Conservation (phyloP, 2,113 vertebrate species). For the Vimba vimba region DNA sequence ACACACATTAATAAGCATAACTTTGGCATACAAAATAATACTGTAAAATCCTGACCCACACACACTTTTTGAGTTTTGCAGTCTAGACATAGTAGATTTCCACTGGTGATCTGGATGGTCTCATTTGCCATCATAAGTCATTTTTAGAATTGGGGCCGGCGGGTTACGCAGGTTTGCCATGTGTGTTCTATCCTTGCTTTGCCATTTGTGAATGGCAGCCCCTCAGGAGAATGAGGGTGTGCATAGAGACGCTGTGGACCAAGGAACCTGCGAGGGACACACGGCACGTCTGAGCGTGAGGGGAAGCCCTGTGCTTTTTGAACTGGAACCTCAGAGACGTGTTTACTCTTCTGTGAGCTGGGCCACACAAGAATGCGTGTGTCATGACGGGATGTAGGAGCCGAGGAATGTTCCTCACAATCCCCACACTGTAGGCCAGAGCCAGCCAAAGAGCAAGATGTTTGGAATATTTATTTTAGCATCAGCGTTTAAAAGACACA, state of each 20-base stretch:
- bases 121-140: slow-evolving; percentile 51
- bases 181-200: slow-evolving; percentile 54
- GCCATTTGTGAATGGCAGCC: slow-evolving; percentile 58
- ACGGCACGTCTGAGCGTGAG: slow-evolving; percentile 51
- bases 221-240: slow-evolving; percentile 45
- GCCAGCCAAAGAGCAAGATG: slow-evolving; percentile 67
- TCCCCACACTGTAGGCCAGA: slow-evolving; percentile 73
- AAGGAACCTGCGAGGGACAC: slow-evolving; percentile 47
- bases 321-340: slow-evolving; percentile 75
- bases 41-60: background rate
- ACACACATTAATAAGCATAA: background rate
- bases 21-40: too few species aligned
- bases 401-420: slow-evolving; percentile 76
- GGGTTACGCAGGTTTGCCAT: slow-evolving; percentile 64
- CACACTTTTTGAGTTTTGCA: background rate
- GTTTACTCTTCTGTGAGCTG: slow-evolving; percentile 69
- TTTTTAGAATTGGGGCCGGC: slow-evolving; percentile 61
- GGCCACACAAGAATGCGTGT: slow-evolving; percentile 75
- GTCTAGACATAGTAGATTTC: slow-evolving; percentile 57
- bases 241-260: slow-evolving; percentile 52
- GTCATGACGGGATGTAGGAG: slow-evolving; percentile 67
- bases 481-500: slow-evolving; percentile 3
- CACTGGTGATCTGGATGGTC: slow-evolving; percentile 47
- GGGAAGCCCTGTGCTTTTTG: slow-evolving; percentile 76
- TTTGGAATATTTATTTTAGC: slow-evolving; percentile 71